Base-by-base conservation (phyloP, 1,140 invertebrate genomes). In the Coelopa frigida region DNA sequence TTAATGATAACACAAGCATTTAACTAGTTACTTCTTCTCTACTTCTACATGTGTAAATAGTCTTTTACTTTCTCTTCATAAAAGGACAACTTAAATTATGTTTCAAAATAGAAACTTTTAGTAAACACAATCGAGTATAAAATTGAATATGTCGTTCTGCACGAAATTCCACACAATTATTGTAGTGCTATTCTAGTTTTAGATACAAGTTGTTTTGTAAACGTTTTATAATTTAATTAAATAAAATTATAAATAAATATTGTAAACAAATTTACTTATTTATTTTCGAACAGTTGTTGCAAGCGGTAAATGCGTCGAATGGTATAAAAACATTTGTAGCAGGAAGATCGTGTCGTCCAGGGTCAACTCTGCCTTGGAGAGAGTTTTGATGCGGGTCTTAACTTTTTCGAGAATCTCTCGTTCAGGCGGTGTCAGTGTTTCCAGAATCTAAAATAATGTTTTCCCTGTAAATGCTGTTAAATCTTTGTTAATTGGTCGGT, bases 341-440 rank as follows among this genome's bases (percentile, higher is more conserved):
- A 87, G 65, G 68, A 88, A 86, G 46, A 88, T 75, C 1, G 83
- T 87, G 26, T 86, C 78, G 51, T 85, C 83, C 14, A 87, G 62
- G 46, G 81, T 78, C 15, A 84, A 61, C 69, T 87, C 83, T 14
- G 78, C 75, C 11, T 74, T 73, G 18, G 78, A 78, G 22, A 89
- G 70, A 56, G 80, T 83, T 48, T 80, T 79, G 7, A 85, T 79
- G 29, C 74, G 76, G 41, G 65, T 72, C 56, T 82, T 77, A 0
- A 87, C 78, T 66, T 78, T 81, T 14, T 77, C 75, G 3, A 89
- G 62, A 22, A 86, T 77, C 49, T 77, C 70, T 52, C 73, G 76
- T 68, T 90, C 87, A 3, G 84, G 79, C 4, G 83, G 83, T n/a
- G 85, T 85, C 48, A 89, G 79, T 66, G 84, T 82, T 66, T 85